Evolutionary conservation across 2,888 invertebrate species (phyloP).

Genomic region (Macroteleia sp.): DNA sequence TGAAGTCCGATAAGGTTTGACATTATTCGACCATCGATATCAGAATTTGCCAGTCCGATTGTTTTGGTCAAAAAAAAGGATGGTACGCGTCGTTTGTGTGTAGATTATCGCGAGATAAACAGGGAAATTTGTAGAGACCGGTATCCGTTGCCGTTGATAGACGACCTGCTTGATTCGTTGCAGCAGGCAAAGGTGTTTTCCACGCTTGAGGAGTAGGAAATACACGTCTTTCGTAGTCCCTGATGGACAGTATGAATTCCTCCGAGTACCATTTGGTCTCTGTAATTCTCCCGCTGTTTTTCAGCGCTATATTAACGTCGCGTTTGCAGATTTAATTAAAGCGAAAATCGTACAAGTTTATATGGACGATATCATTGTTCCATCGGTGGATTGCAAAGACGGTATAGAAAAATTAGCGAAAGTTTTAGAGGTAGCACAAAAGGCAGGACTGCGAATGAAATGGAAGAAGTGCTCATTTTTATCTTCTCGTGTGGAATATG

Average conservation of each 20-base stretch:
- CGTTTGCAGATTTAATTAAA: background rate
- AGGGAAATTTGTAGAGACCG: slow-evolving; percentile 69
- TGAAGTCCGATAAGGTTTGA: background rate
- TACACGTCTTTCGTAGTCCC: slow-evolving; percentile 5
- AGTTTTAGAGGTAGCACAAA: background rate
- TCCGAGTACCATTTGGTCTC: background rate
- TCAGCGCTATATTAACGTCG: background rate
- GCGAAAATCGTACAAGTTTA: background rate
- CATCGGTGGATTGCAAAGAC: background rate
- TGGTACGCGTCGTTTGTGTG: background rate
- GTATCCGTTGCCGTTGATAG: slow-evolving; percentile 16
- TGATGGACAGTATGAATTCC: slow-evolving; percentile 24
- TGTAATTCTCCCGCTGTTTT: slow-evolving; percentile 10
- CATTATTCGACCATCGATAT: slow-evolving; percentile 2
- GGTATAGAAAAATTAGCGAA: background rate
- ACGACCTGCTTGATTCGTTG: slow-evolving; percentile 4
- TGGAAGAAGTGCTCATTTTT: slow-evolving; percentile 8
- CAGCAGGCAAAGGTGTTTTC: background rate
- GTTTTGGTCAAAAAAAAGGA: slow-evolving; percentile 19
- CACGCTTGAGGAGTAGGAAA: background rate
- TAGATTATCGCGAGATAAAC: slow-evolving; percentile 69
- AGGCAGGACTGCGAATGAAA: slow-evolving; percentile 13
- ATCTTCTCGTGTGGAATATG: slow-evolving; percentile 7
- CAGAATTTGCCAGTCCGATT: slow-evolving; percentile 17
- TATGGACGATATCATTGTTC: slow-evolving; percentile 17